phyloP scores from a whole-genome alignment of 2,888 invertebrate species.

The Pyrrhia umbra region DNA sequence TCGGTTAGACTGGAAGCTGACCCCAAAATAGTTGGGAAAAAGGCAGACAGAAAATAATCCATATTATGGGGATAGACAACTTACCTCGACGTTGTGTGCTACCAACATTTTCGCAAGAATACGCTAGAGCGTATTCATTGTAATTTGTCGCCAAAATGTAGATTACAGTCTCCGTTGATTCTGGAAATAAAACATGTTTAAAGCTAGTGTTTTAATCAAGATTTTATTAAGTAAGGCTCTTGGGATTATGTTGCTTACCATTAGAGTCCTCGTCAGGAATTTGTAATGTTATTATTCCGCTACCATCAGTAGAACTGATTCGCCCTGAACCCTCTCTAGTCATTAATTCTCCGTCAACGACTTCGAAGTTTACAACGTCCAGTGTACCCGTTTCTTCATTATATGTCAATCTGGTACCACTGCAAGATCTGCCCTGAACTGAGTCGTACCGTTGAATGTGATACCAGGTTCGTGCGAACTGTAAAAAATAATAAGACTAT shows the following conservation, averaged over 20 bases:
- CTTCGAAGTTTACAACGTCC: conserved; percentile 80
- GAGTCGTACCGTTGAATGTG: conserved; percentile 80
- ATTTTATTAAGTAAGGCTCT: background rate
- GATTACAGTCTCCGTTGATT: conserved; percentile 58
- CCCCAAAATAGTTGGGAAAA: too few species aligned
- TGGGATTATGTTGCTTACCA: conserved; percentile 61
- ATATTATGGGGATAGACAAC: conserved; percentile 37
- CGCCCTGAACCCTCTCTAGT: conserved; percentile 76
- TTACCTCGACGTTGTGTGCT: conserved; percentile 74
- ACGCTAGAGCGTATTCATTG: conserved; percentile 90
- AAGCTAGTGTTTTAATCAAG: background rate
- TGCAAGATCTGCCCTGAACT: conserved; percentile 72
- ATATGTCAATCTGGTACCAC: conserved; percentile 75
- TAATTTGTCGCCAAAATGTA: conserved; percentile 92
- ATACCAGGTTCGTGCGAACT: conserved; percentile 84
- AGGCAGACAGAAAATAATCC: too few species aligned
- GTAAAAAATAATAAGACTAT: conserved; percentile 22
- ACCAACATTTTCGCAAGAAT: conserved; percentile 89
- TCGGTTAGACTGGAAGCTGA: too few species aligned
- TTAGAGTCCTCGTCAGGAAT: conserved; percentile 57
- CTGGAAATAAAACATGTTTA: conserved; percentile 13
- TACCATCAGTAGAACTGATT: conserved; percentile 70
- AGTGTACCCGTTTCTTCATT: conserved; percentile 68
- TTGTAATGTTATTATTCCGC: conserved; percentile 73
- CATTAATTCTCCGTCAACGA: conserved; percentile 72